Evolutionary conservation across 2,113 vertebrate genomes (phyloP).

Genomic region (Protobothrops mucrosquamatus): DNA sequence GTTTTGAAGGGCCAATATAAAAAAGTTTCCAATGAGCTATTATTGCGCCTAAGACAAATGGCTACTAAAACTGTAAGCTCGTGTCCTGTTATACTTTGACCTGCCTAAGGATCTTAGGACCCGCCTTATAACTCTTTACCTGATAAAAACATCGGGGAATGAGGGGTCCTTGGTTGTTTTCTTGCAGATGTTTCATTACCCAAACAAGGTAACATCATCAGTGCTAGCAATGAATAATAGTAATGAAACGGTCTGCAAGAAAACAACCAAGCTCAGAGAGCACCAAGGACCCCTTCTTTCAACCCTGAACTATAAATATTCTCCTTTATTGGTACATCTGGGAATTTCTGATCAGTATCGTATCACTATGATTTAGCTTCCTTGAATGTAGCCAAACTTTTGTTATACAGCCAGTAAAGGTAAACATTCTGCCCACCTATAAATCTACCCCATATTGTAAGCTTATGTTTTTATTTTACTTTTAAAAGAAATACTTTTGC

Average conservation of each 20-base stretch:
- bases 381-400: not conserved
- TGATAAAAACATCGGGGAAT: not conserved
- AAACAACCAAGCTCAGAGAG: not conserved
- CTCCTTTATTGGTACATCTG: not conserved
- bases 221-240: not conserved
- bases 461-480: not conserved
- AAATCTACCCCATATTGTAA: not conserved
- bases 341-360: not conserved
- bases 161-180: not conserved
- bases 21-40: not conserved
- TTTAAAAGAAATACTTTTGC: not conserved
- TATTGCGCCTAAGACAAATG: not conserved
- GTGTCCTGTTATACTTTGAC: not conserved
- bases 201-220: not conserved
- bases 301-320: not conserved
- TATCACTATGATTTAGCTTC: not conserved
- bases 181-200: not conserved
- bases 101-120: not conserved
- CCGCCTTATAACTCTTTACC: not conserved
- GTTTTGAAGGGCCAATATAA: not conserved
- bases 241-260: not conserved
- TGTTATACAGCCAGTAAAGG: not conserved
- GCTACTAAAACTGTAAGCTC: not conserved
- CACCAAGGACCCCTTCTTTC: not conserved
- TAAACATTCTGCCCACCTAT: not conserved